Evolutionary conservation across 2,797 vertebrate species (phyloP).

Genomic region (Allobates femoralis): DNA sequence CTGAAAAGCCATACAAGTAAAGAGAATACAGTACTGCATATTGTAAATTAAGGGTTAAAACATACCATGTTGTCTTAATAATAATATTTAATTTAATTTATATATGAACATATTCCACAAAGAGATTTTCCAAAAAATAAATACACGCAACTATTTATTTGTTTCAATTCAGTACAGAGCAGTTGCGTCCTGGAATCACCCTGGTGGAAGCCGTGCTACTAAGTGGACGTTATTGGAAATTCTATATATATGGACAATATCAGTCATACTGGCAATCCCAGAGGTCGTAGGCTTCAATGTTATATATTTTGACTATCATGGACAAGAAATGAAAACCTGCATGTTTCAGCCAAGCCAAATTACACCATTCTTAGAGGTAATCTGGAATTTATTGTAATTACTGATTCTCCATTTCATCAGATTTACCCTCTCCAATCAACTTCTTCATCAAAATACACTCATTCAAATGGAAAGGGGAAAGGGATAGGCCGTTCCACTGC

Average conservation of each 20-base stretch:
- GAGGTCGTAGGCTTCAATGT: constrained; percentile 92
- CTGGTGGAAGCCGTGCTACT: constrained; percentile 87
- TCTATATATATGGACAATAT: constrained; percentile 88
- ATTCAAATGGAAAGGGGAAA: too few species aligned
- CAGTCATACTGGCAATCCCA: constrained; percentile 86
- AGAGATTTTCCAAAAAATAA: too few species aligned
- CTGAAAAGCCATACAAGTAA: too few species aligned
- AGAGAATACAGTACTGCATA: too few species aligned
- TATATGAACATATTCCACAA: too few species aligned
- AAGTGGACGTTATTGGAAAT: constrained; percentile 89
- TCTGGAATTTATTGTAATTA: background rate
- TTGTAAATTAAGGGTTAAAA: too few species aligned
- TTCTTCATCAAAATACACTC: too few species aligned
- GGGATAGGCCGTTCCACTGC: too few species aligned
- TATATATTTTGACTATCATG: constrained; percentile 86
- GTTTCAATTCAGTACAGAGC: constrained; percentile 84
- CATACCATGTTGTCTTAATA: too few species aligned
- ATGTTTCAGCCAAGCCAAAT: constrained; percentile 86
- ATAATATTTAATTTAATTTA: too few species aligned
- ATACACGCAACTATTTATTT: background rate
- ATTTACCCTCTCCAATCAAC: too few species aligned
- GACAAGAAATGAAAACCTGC: constrained; percentile 82
- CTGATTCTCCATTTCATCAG: too few species aligned
- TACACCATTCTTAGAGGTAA: constrained; percentile 89
- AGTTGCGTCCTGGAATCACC: constrained; percentile 87